phyloP scores from a whole-genome alignment of 1,140 invertebrate species.

The Sitobion miscanthi region DNA sequence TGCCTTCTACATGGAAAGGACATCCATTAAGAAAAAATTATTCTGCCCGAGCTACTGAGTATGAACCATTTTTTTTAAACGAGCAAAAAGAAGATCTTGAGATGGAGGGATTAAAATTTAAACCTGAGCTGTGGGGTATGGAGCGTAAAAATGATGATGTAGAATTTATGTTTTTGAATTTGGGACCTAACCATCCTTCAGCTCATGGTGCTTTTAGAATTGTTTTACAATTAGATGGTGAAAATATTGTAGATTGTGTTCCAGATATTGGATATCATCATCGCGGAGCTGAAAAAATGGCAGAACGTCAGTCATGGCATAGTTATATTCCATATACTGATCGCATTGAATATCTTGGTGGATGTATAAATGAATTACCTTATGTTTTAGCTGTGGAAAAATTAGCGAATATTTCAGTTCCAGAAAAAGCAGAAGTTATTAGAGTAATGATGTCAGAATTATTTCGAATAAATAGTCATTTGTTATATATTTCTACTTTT shows the following conservation, averaged over 20 bases:
- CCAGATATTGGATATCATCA: conserved; percentile 13
- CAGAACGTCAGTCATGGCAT: neutral
- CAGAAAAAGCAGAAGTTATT: neutral
- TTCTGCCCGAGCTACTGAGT: neutral
- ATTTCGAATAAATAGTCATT: too few species aligned
- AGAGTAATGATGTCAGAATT: neutral
- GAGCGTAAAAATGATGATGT: neutral
- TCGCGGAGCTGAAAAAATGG: conserved; percentile 11
- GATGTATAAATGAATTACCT: neutral
- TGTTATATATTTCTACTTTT: too few species aligned
- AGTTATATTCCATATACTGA: conserved; percentile 26
- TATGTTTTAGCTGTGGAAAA: neutral
- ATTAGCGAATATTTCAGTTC: neutral
- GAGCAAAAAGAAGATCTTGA: conserved; percentile 17
- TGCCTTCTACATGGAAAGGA: neutral
- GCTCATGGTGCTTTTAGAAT: conserved; percentile 8
- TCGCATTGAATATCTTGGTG: neutral
- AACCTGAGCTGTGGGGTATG: neutral
- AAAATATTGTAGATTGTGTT: conserved; percentile 5
- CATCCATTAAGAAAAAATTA: neutral
- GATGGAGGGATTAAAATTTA: neutral
- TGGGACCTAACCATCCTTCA: conserved; percentile 6
- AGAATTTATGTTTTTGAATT: conserved; percentile 7
- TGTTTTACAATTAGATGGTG: conserved; percentile 21
- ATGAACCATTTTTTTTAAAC: neutral